Percentiles rank a stretch among this genome's conserved stretches.
phyloP scores from a whole-genome alignment of 2,797 vertebrate species.

The Myotis pilosus region DNA sequence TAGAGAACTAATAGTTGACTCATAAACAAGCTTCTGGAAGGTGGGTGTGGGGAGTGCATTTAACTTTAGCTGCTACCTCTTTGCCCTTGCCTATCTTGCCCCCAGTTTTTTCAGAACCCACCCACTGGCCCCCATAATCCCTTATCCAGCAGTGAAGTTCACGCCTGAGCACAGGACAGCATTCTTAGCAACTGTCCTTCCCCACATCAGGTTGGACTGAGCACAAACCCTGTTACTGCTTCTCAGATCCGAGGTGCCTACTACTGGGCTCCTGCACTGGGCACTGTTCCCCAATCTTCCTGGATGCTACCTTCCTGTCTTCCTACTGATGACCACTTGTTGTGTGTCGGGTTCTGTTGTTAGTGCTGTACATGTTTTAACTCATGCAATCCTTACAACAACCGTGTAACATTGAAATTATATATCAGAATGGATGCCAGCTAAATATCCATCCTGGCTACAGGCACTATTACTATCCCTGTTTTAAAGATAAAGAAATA shows the following conservation, averaged over 20 bases:
- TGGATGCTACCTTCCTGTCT: not conserved
- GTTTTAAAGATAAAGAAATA: constrained; percentile 29
- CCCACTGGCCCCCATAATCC: not conserved
- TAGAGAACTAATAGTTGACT: not conserved
- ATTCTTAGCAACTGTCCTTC: not conserved
- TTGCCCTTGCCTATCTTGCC: not conserved
- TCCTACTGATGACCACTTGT: not conserved
- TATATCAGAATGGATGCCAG: not conserved
- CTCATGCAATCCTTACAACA: not conserved
- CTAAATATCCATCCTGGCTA: not conserved
- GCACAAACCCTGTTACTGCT: not conserved
- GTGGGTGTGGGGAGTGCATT: not conserved
- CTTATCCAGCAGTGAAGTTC: not conserved
- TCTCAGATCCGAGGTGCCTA: not conserved
- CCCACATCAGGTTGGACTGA: not conserved
- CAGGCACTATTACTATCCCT: not conserved
- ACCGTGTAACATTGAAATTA: not conserved
- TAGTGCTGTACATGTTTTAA: not conserved
- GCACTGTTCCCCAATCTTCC: not conserved
- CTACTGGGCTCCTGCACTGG: not conserved
- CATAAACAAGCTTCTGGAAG: not conserved
- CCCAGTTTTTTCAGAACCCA: not conserved
- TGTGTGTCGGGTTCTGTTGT: not conserved
- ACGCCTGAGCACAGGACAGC: not conserved
- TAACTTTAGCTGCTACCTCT: not conserved